Evolutionary conservation across 2,113 vertebrate species (phyloP).

Genomic region (Pavo muticus): DNA sequence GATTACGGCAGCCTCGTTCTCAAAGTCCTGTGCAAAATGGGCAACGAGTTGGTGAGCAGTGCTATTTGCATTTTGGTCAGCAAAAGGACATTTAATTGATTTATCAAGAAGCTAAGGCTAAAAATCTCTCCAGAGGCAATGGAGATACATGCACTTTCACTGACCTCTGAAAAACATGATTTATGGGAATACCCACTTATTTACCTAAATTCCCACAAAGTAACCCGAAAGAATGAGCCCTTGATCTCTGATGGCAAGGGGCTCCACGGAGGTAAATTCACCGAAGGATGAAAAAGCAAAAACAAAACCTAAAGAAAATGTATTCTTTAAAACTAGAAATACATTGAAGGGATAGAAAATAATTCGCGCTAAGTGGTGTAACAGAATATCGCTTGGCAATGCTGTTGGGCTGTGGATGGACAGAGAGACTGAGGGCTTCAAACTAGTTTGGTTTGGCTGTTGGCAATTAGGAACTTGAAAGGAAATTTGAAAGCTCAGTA

Average conservation of each 20-base stretch:
- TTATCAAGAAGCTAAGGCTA: constrained; percentile 24
- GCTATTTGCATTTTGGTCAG: constrained; percentile 4
- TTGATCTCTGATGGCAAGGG: constrained; percentile 24
- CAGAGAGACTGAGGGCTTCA: constrained; percentile 1
- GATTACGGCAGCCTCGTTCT: background rate
- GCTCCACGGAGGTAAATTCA: background rate
- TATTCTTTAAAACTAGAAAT: background rate
- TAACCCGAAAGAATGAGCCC: constrained; percentile 28
- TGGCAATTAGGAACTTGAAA: constrained; percentile 47
- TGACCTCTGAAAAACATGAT: constrained; percentile 45
- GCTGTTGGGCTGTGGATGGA: constrained; percentile 8
- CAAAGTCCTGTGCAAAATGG: background rate
- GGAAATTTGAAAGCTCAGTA: constrained; percentile 12
- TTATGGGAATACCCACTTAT: constrained; percentile 39
- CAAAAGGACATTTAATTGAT: constrained; percentile 23
- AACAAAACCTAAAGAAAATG: constrained; percentile 10
- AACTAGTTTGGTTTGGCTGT: constrained; percentile 50
- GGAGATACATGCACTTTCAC: constrained; percentile 29
- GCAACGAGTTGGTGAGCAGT: background rate
- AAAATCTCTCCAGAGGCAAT: constrained; percentile 25
- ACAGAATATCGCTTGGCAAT: constrained; percentile 18
- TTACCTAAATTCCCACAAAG: constrained; percentile 33
- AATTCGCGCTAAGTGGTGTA: background rate
- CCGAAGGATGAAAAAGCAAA: constrained; percentile 23
- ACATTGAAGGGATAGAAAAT: constrained; percentile 14